These are phyloP conservation scores for Caenorhabditis afra DNA, from an alignment of 2,888 invertebrate species.

Conservation along the genomic window DNA sequence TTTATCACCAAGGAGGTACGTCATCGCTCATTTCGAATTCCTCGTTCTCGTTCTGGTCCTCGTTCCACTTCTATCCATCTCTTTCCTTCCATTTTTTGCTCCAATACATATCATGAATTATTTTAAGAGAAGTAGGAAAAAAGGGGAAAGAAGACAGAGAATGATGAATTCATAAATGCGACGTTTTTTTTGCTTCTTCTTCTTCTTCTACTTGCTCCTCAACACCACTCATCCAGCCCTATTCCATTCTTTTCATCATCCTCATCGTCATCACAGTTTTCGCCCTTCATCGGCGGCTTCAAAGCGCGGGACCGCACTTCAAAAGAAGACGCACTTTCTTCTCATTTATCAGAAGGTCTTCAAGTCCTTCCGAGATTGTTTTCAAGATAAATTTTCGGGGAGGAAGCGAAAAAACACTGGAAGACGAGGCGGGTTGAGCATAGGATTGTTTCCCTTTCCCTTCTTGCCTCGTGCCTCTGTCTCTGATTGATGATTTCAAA, in stretches of 20 bases:
- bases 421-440: not conserved
- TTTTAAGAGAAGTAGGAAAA: slow-evolving; percentile 7
- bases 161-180: slow-evolving; percentile 26
- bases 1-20: slow-evolving; percentile 57
- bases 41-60: no score
- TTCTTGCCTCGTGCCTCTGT: not conserved
- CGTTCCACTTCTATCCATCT: not conserved
- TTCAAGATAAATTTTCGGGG: not conserved
- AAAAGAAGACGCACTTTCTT: not conserved
- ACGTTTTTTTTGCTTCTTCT: slow-evolving; percentile 13
- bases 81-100: not conserved
- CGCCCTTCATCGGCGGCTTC: not conserved
- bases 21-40: slow-evolving; percentile 1
- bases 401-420: not conserved
- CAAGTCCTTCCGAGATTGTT: not conserved
- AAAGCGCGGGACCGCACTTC: not conserved
- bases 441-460: no score
- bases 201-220: slow-evolving; percentile 13
- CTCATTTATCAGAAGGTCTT: slow-evolving; percentile 9
- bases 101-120: slow-evolving; percentile 32
- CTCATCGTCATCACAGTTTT: slow-evolving; percentile 5
- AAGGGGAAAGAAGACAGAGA: slow-evolving; percentile 18
- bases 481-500: slow-evolving; percentile 28
- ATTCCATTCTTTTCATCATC: slow-evolving; percentile 6
- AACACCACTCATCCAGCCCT: not conserved